phyloP scores from a whole-genome alignment of 2,113 vertebrate genomes.

The Theristicus caerulescens region DNA sequence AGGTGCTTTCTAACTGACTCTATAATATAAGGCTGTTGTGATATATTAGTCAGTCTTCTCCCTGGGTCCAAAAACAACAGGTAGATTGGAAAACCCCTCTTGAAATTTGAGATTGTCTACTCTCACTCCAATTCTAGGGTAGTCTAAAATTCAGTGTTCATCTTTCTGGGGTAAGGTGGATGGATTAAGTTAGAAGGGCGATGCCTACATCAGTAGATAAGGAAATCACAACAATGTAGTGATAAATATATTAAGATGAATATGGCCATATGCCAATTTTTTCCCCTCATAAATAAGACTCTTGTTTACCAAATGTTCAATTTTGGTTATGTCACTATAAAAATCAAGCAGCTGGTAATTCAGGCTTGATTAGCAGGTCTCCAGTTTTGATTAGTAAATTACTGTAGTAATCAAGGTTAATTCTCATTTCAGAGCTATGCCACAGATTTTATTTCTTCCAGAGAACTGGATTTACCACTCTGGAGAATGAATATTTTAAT shows the following conservation, averaged over 20 bases:
- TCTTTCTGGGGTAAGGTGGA: neutral
- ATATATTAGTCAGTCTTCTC: rapidly evolving
- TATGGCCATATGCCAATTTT: neutral
- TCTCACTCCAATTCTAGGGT: neutral
- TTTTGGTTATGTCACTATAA: conserved; percentile 83
- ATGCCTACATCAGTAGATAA: neutral
- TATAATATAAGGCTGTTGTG: rapidly evolving
- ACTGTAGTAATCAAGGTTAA: conserved; percentile 84
- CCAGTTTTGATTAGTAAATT: conserved; percentile 86
- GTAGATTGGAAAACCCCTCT: neutral
- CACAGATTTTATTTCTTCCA: conserved; percentile 70
- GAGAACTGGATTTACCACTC: conserved; percentile 67
- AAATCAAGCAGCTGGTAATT: conserved; percentile 83
- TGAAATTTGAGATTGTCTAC: neutral
- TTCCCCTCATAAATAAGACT: conserved; percentile 40
- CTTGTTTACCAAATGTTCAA: conserved; percentile 78
- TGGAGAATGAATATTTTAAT: conserved; percentile 48
- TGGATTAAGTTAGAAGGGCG: neutral
- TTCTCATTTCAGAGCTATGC: conserved; percentile 73
- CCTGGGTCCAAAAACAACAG: neutral
- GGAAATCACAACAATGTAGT: neutral
- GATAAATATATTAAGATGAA: conserved; percentile 33
- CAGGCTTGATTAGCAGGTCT: conserved; percentile 85
- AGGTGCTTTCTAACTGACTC: neutral
- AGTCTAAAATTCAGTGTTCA: neutral